Evolutionary conservation across 2,797 vertebrate species (phyloP).

Genomic region (Okamejei kenojei): DNA sequence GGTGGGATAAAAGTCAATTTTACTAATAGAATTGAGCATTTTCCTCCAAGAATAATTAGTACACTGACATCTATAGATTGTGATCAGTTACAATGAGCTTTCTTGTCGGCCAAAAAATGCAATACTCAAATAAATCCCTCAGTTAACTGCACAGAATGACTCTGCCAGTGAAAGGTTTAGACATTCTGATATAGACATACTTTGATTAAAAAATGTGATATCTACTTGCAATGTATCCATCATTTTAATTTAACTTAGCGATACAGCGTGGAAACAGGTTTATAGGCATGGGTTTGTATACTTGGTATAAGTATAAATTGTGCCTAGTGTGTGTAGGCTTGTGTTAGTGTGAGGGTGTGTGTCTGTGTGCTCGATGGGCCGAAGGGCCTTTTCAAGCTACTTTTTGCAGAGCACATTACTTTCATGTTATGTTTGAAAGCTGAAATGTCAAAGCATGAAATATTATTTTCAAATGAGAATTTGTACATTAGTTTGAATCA

Average conservation of each 20-base stretch:
- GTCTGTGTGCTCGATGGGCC: too few relatives aligned
- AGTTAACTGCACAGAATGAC: neutral
- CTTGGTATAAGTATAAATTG: too few relatives aligned
- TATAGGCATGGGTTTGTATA: too few relatives aligned
- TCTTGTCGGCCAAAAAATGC: neutral
- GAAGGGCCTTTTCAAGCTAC: too few relatives aligned
- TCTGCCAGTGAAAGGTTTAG: neutral
- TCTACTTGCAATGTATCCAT: neutral
- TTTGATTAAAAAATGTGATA: neutral
- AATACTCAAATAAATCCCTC: neutral
- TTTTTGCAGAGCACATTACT: too few relatives aligned
- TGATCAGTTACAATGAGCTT: neutral
- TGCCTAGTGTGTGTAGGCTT: too few relatives aligned
- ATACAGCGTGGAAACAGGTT: too few relatives aligned
- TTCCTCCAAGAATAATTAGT: slow-evolving; percentile 5
- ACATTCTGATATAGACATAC: neutral
- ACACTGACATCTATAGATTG: too few relatives aligned
- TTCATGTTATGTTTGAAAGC: neutral
- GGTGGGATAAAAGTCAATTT: neutral
- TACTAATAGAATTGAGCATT: neutral
- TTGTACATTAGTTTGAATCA: neutral
- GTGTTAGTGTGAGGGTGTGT: too few relatives aligned
- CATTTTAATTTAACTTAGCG: too few relatives aligned
- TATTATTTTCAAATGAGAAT: neutral
- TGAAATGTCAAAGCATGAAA: neutral